Evolutionary conservation across 2,888 invertebrate species (phyloP).

Genomic region (Eupithecia vulgata): DNA sequence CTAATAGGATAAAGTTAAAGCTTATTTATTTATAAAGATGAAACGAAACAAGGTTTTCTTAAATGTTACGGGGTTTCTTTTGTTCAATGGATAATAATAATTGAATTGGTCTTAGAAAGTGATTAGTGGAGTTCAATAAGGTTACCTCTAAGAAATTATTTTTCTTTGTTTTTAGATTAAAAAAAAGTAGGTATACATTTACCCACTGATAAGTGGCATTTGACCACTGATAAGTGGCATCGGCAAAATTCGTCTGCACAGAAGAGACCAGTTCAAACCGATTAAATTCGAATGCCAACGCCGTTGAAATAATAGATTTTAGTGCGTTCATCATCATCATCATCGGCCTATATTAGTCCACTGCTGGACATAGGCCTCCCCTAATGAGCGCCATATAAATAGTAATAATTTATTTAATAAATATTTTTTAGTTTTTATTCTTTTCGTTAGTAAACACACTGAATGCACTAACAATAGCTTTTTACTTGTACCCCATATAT

Average conservation of each 20-base stretch:
- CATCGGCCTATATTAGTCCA: no score
- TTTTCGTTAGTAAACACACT: background rate
- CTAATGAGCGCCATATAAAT: no score
- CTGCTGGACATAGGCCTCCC: no score
- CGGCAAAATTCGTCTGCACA: no score
- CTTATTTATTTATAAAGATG: background rate
- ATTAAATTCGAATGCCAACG: no score
- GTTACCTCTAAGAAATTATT: background rate
- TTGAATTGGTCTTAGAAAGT: background rate
- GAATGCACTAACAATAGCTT: background rate
- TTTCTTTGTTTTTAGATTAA: background rate
- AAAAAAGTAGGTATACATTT: no score
- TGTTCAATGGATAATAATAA: background rate
- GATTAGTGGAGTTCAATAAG: background rate
- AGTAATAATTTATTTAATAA: no score
- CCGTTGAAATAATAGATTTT: no score
- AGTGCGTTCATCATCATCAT: no score
- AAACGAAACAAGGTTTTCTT: background rate
- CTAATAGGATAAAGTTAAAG: background rate
- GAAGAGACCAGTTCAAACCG: no score
- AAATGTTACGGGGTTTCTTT: background rate
- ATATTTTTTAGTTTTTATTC: background rate
- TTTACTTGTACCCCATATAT: background rate
- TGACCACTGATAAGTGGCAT: no score
- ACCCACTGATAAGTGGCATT: no score